phyloP scores from a whole-genome alignment of 2,797 vertebrate genomes.

The Malurus leucopterus region DNA sequence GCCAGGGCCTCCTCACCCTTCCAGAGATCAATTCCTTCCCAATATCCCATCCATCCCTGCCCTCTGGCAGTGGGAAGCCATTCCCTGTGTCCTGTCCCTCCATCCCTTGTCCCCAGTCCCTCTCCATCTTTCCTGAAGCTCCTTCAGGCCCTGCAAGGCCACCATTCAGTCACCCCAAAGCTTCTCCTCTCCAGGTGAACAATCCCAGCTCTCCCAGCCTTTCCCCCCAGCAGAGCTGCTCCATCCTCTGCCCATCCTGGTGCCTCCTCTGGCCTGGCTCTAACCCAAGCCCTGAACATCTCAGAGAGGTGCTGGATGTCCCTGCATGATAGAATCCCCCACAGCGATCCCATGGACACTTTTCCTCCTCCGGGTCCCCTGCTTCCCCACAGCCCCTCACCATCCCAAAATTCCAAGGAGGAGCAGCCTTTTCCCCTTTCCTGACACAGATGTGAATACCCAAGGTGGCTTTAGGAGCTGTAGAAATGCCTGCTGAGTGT shows the following conservation, averaged over 20 bases:
- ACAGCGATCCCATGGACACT: fast-evolving
- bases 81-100: neutral
- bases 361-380: neutral
- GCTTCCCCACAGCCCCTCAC: neutral
- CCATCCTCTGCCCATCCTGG: neutral
- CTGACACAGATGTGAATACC: neutral
- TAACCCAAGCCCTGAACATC: fast-evolving
- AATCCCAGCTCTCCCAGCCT: neutral
- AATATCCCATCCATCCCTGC: neutral
- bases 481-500: neutral
- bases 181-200: neutral
- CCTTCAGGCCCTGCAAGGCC: neutral
- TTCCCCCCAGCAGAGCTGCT: neutral
- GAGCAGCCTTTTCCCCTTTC: neutral
- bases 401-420: fast-evolving
- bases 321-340: neutral
- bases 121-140: neutral
- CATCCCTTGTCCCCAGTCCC: neutral
- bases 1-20: neutral
- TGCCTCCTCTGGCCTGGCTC: neutral
- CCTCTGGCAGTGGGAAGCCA: neutral
- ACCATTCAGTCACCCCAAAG: neutral
- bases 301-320: neutral
- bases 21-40: neutral
- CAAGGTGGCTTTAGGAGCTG: neutral